phyloP scores from a whole-genome alignment of 2,797 vertebrate genomes.

The Artibeus jamaicensis region DNA sequence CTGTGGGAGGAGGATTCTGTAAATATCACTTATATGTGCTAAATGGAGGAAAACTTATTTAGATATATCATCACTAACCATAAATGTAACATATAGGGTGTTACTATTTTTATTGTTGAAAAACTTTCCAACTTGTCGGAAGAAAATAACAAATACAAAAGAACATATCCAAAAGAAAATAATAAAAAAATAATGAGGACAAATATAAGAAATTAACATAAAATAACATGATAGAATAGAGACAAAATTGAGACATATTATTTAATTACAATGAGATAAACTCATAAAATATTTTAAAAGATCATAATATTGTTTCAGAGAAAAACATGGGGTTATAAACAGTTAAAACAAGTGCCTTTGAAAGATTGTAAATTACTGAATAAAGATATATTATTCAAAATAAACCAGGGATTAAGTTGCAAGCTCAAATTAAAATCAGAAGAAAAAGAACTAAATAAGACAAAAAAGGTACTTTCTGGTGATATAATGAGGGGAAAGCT shows the following conservation, averaged over 20 bases:
- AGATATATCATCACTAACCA: neutral
- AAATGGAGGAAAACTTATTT: neutral
- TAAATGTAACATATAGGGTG: neutral
- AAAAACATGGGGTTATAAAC: neutral
- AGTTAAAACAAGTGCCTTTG: neutral
- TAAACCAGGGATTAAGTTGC: neutral
- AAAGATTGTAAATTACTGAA: neutral
- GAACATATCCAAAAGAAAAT: neutral
- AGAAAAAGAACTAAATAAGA: neutral
- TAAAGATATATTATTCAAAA: neutral
- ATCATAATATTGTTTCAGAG: neutral
- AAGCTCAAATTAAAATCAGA: neutral
- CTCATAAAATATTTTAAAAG: neutral
- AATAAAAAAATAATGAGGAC: neutral
- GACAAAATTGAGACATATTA: neutral
- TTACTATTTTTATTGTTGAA: neutral
- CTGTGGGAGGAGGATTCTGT: neutral
- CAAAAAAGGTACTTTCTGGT: neutral
- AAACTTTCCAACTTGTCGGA: neutral
- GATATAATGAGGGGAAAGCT: neutral
- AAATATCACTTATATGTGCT: neutral
- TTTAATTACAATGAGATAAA: neutral
- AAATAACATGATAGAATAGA: neutral
- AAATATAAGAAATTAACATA: neutral
- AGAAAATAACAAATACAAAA: neutral